phyloP scores from a whole-genome alignment of 37 sponge, comb jelly and placozoan species.

The Theonella swinhoei region DNA sequence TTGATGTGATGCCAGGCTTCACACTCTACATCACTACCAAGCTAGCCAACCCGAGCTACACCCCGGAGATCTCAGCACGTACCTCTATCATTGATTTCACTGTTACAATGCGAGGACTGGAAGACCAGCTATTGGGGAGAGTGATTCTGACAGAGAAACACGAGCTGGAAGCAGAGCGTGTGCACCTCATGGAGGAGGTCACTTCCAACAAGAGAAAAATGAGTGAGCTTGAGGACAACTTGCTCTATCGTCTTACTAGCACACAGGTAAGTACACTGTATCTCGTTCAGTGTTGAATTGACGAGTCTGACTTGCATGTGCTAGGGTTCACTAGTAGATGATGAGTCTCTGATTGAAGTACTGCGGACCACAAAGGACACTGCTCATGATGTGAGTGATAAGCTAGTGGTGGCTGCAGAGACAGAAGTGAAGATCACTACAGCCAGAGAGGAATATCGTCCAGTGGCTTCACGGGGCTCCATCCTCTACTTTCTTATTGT shows the following conservation, averaged over 20 bases:
- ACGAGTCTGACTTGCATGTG: neutral
- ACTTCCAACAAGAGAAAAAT: constrained; percentile 94
- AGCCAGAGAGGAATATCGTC: constrained; percentile 97
- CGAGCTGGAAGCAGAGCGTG: constrained; percentile 94
- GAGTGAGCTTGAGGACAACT: constrained; percentile 98
- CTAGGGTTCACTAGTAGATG: constrained; percentile 95
- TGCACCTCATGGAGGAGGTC: constrained; percentile 95
- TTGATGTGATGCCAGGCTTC: constrained; percentile 97
- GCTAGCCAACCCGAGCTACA: constrained; percentile 96
- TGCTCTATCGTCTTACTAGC: constrained; percentile 91
- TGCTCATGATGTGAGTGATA: constrained; percentile 93
- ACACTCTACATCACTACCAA: constrained; percentile 96
- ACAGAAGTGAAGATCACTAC: constrained; percentile 95
- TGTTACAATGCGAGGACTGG: constrained; percentile 99
- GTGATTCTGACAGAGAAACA: constrained; percentile 98
- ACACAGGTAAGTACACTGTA: constrained; percentile 63
- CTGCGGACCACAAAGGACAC: constrained; percentile 93
- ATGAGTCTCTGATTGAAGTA: constrained; percentile 95
- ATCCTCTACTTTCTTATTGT: constrained; percentile 99
- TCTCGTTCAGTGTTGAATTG: neutral
- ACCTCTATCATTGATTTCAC: constrained; percentile 99
- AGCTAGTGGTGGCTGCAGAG: constrained; percentile 92
- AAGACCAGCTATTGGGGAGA: constrained; percentile 97
- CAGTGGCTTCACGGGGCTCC: constrained; percentile 96
- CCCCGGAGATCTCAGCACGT: constrained; percentile 96